phyloP scores from a whole-genome alignment of 1,140 invertebrate genomes.

The Cydia strobilella region DNA sequence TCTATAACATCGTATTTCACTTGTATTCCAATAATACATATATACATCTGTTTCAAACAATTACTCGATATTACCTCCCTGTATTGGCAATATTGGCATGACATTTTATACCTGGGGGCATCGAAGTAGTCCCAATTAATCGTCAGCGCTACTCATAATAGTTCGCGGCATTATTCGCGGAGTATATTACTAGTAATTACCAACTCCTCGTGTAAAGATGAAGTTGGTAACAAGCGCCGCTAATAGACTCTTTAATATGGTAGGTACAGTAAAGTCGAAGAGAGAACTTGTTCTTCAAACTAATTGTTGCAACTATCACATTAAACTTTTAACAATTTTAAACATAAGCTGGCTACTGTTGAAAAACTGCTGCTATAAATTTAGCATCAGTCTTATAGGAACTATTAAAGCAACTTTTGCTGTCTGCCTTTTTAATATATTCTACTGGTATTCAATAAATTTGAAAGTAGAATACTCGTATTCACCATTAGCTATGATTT shows the following conservation, averaged over 20 bases:
- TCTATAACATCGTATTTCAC: no score
- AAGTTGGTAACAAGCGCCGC: slow-evolving; percentile 17
- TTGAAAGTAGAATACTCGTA: slow-evolving; percentile 61
- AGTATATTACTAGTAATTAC: slow-evolving; percentile 21
- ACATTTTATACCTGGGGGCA: not conserved
- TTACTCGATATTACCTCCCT: not conserved
- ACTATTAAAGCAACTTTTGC: slow-evolving; percentile 29
- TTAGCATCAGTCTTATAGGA: slow-evolving; percentile 9
- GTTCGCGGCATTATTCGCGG: not conserved
- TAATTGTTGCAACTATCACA: slow-evolving; percentile 17
- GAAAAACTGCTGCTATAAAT: slow-evolving; percentile 6
- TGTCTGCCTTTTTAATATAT: slow-evolving; percentile 49
- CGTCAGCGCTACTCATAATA: slow-evolving; percentile 4
- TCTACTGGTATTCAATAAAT: slow-evolving; percentile 60
- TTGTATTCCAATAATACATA: no score
- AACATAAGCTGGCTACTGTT: slow-evolving; percentile 17
- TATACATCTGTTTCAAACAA: not conserved
- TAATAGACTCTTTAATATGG: slow-evolving; percentile 25
- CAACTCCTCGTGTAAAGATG: slow-evolving; percentile 6
- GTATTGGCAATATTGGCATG: not conserved
- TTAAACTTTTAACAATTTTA: slow-evolving; percentile 26
- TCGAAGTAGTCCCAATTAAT: not conserved
- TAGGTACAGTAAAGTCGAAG: not conserved
- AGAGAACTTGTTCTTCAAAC: slow-evolving; percentile 15
- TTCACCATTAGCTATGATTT: slow-evolving; percentile 66